Conservation (phyloP, 2,113 vertebrate genomes). For the Rattus norvegicus region DNA sequence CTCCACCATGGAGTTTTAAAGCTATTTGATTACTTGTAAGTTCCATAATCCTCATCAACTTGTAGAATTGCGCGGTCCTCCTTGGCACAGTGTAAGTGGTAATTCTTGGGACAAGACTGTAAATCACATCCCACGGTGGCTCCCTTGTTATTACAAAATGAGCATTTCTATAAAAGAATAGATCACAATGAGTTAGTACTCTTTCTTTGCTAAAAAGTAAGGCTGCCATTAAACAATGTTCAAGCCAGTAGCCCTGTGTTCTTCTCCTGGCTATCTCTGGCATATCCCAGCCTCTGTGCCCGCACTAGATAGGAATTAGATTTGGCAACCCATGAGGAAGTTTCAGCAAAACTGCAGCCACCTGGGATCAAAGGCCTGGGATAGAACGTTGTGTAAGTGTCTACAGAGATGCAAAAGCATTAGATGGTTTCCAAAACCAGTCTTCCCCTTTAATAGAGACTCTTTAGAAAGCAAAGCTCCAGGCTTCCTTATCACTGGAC, state of each 20-base stretch:
- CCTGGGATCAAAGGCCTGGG: not conserved
- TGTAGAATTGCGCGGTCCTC: constrained; percentile 74
- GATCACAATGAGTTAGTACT: constrained; percentile 22
- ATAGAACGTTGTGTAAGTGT: not conserved
- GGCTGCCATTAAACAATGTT: not conserved
- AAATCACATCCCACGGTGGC: constrained; percentile 88
- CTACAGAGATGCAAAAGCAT: constrained; percentile 27
- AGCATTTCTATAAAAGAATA: constrained; percentile 81
- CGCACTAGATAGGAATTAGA: not conserved
- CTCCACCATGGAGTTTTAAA: not conserved
- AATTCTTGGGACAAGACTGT: constrained; percentile 79
- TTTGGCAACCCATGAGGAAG: not conserved
- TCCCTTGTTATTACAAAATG: constrained; percentile 80
- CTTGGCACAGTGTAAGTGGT: constrained; percentile 87
- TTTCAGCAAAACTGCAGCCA: not conserved
- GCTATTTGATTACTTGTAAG: constrained; percentile 73
- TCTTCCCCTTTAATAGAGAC: not conserved
- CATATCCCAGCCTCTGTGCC: not conserved
- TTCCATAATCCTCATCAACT: constrained; percentile 67
- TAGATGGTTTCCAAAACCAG: not conserved
- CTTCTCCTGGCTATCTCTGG: not conserved
- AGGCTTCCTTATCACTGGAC: not conserved
- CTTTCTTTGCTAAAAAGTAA: not conserved
- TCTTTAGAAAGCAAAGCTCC: not conserved
- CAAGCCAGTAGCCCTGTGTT: not conserved